Evolutionary conservation across 1,140 invertebrate genomes (phyloP), one percentile per base, ranked within the genome.

Genomic region (Oncopodura yosiiana): DNA sequence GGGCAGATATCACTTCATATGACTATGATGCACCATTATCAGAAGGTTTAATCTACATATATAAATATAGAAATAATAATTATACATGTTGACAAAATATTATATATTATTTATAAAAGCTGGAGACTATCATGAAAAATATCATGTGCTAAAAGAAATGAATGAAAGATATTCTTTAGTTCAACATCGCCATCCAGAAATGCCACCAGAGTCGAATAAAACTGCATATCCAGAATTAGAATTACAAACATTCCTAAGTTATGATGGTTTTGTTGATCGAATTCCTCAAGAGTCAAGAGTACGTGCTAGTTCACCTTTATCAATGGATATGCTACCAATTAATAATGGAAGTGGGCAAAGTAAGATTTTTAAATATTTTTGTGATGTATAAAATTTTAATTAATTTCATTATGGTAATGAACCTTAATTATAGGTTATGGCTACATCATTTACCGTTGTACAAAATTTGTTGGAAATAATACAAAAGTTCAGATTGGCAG

Each of bases 291-390:
- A 16, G 4, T n/a, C 18, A 2, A 45, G 29, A 27, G 19, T 43
- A 8, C 11, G 3, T 3, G 9, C 44, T 19, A 19, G 44, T 14
- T n/a, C 29, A 9, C 12, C 51, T 16, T 19, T 66, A 6, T 60
- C 65, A 18, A 75, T 76, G 74, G 74, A 76, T 60, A 62, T 65
- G 27, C 65, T 75, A 29, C 56, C 66, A 21, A 67, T 74, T 14
- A 69, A 71, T 49, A 64, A 67, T 26, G 65, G 63, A 16, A 69
- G 64, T 55, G n/a, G n/a, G n/a, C n/a, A n/a, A n/a, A n/a, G n/a
- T n/a, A n/a, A n/a, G n/a, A n/a, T n/a, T n/a, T n/a, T n/a, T n/a
- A n/a, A n/a, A n/a, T n/a, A n/a, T n/a, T n/a, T n/a, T n/a, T n/a
- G n/a, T n/a, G n/a, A n/a, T n/a, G n/a, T n/a, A n/a, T n/a, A n/a